Conservation (phyloP, 2,797 vertebrate genomes). For the Gadopsis marmoratus region DNA sequence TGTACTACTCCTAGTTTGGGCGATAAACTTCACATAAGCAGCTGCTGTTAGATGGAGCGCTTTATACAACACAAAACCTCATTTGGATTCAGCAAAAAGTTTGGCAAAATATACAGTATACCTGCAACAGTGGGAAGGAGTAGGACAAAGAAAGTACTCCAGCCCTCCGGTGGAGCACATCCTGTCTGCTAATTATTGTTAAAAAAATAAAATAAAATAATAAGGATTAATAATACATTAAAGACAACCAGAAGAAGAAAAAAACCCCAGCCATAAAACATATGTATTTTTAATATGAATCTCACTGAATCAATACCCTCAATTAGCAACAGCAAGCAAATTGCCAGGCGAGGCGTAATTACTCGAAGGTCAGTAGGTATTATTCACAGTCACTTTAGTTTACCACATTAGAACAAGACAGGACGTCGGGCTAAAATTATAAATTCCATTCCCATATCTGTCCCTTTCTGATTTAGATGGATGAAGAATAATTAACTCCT, state of each 20-base stretch:
- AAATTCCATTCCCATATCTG: constrained; percentile 99
- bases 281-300: constrained; percentile 92
- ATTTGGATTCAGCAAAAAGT: constrained; percentile 73
- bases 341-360: constrained; percentile 95
- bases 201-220: constrained; percentile 72
- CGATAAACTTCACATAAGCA: constrained; percentile 25
- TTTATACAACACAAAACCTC: constrained; percentile 41
- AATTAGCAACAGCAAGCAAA: constrained; percentile 96
- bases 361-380: constrained; percentile 99
- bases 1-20: constrained; percentile 20
- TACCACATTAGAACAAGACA: constrained; percentile 98
- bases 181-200: constrained; percentile 83
- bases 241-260: constrained; percentile 76
- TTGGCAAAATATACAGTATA: constrained; percentile 64
- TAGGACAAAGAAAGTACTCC: constrained; percentile 74
- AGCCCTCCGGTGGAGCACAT: constrained; percentile 76
- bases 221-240: constrained; percentile 87
- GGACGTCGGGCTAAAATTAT: constrained; percentile 98
- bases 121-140: constrained; percentile 65
- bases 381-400: constrained; percentile 99
- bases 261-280: constrained; percentile 84
- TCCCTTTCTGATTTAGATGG: constrained; percentile 99
- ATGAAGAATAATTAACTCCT: constrained; percentile 99
- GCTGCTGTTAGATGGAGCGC: constrained; percentile 21
- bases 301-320: constrained; percentile 93